Base-by-base conservation (phyloP, 2,888 invertebrate genomes). In the Agrotis puta region DNA sequence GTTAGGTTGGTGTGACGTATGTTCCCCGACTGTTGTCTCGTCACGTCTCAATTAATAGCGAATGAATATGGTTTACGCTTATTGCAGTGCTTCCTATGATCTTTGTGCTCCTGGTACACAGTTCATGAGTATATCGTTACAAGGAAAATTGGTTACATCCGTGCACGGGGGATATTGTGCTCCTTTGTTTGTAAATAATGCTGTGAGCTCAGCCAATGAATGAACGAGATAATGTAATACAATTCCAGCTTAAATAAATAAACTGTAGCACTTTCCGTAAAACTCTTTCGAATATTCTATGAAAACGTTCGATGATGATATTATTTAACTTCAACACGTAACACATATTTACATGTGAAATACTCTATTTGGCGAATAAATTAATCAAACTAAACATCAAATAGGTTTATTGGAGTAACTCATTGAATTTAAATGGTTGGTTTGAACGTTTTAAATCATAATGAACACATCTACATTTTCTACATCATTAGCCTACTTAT, bases 1-100 rank as follows among this genome's bases (percentile, higher is more conserved):
- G 79, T 75, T 79, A 69, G 71, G 64, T 74, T 47, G 51, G 66
- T 63, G 72, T 76, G 74, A 82, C 66, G 75, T 73, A 67, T 73
- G 71, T 73, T 75, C 76, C 77, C 82, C 57, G 83, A 81, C 85
- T 74, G 80, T 79, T 87, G 88, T 88, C 89, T 87, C 86, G 88
- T 88, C 91, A 90, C 90, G 91, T 92, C 89, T 92, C 91, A 91
- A 93, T 92, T 91, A 91, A 91, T 91, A 88, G 85, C 83, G 88
- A 90, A 91, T 91, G 89, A 92, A 90, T 90, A 88, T 85, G 82
- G 84, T 83, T 85, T 73, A 83, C 59, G 78, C 75, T 86, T 85
- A 88, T 85, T 85, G 83, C 88, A 74, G 85, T 84, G 85, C 86
- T 89, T 85, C 85, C 86, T 88, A 84, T 85, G 87, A 89, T 88